phyloP scores from a whole-genome alignment of 2,888 invertebrate species.

The Eutolmus rufibarbis region DNA sequence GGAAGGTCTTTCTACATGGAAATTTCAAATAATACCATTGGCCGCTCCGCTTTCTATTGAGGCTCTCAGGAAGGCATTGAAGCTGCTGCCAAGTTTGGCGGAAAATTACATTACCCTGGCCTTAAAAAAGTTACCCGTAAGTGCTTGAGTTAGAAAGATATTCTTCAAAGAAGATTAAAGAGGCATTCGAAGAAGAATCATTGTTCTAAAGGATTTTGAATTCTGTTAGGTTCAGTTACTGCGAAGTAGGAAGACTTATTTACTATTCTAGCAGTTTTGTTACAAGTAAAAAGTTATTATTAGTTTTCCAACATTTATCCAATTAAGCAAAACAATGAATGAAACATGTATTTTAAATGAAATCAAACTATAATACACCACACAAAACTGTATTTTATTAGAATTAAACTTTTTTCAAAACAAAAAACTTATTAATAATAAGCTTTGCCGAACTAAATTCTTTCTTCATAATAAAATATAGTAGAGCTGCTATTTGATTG shows the following conservation, averaged over 20 bases:
- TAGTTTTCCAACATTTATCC: no score
- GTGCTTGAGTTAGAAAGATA: neutral
- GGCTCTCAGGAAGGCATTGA: neutral
- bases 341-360: no score
- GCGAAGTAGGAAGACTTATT: neutral
- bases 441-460: no score
- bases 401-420: no score
- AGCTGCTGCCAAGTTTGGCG: neutral
- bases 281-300: no score
- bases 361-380: no score
- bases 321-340: no score
- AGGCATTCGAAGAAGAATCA: neutral
- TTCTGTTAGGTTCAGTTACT: neutral
- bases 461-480: no score
- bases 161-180: neutral
- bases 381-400: no score
- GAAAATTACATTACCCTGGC: neutral
- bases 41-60: neutral
- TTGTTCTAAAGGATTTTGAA: neutral
- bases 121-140: neutral
- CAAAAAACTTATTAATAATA: no score
- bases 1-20: slow-evolving; percentile 9
- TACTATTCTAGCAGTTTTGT: neutral
- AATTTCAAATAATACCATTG: neutral
- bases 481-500: no score